These are phyloP conservation scores for Leucophora obtusa DNA, from an alignment of 2,888 invertebrate species.

Conservation along the genomic window DNA sequence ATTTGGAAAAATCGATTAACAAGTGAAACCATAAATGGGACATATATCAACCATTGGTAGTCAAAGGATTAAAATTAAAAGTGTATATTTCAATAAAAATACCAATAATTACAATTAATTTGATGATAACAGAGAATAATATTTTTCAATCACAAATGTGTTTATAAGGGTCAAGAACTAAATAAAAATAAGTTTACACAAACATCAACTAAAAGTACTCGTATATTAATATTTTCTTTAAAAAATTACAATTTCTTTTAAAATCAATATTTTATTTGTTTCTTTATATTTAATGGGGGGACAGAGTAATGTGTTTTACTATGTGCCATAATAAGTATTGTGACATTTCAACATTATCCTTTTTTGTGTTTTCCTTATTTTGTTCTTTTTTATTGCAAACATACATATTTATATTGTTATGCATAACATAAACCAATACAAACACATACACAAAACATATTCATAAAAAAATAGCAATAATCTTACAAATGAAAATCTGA, in stretches of 20 bases:
- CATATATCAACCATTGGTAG: no score
- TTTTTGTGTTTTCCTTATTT: not conserved
- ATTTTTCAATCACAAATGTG: not conserved
- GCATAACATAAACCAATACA: not conserved
- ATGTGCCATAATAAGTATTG: not conserved
- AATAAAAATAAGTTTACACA: not conserved
- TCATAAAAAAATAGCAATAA: not conserved
- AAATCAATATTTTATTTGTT: not conserved
- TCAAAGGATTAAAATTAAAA: no score
- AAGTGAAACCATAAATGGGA: no score
- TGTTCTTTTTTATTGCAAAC: not conserved
- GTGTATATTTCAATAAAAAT: no score
- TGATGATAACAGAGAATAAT: not conserved
- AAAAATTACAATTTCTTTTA: not conserved
- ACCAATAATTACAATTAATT: not conserved
- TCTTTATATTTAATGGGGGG: not conserved
- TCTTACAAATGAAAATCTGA: not conserved
- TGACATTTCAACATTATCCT: slow-evolving; percentile 1
- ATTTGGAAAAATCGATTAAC: no score
- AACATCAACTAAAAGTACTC: not conserved
- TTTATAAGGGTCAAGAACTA: not conserved
- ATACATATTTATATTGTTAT: slow-evolving; percentile 1
- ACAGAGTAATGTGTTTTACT: not conserved
- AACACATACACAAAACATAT: not conserved
- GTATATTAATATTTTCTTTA: not conserved